These are phyloP conservation scores for Anarrhichthys ocellatus DNA, from an alignment of 2,113 vertebrate species.

Conservation along the genomic window DNA sequence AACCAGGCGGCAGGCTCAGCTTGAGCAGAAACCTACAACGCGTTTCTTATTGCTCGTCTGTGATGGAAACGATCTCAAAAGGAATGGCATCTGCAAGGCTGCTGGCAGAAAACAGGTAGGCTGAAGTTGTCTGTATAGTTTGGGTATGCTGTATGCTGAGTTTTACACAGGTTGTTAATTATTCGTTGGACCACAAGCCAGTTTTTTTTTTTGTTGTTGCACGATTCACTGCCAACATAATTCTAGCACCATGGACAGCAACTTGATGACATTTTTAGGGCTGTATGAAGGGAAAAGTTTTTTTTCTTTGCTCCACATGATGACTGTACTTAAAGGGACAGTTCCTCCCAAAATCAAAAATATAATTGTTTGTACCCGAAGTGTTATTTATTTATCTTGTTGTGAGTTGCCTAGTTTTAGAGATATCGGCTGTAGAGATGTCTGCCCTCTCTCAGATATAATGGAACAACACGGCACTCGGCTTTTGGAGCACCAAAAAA, in stretches of 20 bases:
- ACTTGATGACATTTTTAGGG: not conserved
- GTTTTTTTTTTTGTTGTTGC: not conserved
- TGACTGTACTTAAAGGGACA: not conserved
- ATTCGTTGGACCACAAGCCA: not conserved
- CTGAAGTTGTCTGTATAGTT: conserved; percentile 37
- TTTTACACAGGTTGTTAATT: not conserved
- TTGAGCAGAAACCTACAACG: conserved; percentile 49
- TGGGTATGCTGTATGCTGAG: not conserved
- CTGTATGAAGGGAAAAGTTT: not conserved
- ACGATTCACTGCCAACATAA: not conserved
- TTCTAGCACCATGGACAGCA: conserved; percentile 55
- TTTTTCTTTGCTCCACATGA: not conserved
- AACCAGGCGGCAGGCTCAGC: conserved; percentile 65
- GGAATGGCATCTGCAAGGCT: conserved; percentile 35
- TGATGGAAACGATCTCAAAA: conserved; percentile 46
- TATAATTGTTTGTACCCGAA: not conserved
- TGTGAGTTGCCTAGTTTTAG: not conserved
- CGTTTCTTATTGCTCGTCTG: conserved; percentile 14
- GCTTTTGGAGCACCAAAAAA: not conserved
- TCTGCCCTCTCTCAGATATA: not conserved
- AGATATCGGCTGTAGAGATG: not conserved
- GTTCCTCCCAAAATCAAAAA: not conserved
- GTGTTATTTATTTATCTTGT: not conserved
- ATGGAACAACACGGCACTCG: not conserved
- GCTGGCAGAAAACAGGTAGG: conserved; percentile 60